These are phyloP conservation scores for Pachyramphus minor DNA, from an alignment of 2,113 vertebrate species.

Conservation along the genomic window DNA sequence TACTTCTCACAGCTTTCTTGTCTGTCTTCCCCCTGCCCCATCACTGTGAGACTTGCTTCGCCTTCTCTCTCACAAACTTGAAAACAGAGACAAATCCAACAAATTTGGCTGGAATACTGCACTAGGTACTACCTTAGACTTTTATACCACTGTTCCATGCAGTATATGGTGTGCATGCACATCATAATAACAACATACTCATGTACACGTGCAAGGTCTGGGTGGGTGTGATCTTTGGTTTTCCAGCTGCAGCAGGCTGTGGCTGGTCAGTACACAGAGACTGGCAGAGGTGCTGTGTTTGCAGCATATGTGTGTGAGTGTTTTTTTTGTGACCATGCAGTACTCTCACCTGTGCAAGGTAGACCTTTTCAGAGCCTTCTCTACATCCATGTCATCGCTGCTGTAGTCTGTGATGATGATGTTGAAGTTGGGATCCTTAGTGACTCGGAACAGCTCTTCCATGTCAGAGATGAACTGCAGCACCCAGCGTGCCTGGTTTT, in stretches of 20 bases:
- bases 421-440: conserved; percentile 82
- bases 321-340: not conserved
- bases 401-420: conserved; percentile 88
- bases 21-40: not conserved
- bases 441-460: conserved; percentile 79
- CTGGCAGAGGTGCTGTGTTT: not conserved
- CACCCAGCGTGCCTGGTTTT: conserved; percentile 97
- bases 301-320: not conserved
- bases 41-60: not conserved
- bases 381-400: conserved; percentile 91
- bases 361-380: conserved; percentile 80
- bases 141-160: not conserved
- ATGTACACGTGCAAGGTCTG: not conserved
- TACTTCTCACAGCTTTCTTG: not conserved
- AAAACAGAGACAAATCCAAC: not conserved
- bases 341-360: conserved; percentile 78
- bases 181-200: not conserved
- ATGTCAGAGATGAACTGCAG: conserved; percentile 90
- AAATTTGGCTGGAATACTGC: not conserved
- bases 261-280: not conserved
- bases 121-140: not conserved
- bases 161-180: too few species aligned
- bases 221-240: not conserved
- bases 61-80: not conserved
- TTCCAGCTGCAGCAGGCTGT: not conserved